Conservation (phyloP, 92 coral and sea anemone genomes). For the Metridium senile region DNA sequence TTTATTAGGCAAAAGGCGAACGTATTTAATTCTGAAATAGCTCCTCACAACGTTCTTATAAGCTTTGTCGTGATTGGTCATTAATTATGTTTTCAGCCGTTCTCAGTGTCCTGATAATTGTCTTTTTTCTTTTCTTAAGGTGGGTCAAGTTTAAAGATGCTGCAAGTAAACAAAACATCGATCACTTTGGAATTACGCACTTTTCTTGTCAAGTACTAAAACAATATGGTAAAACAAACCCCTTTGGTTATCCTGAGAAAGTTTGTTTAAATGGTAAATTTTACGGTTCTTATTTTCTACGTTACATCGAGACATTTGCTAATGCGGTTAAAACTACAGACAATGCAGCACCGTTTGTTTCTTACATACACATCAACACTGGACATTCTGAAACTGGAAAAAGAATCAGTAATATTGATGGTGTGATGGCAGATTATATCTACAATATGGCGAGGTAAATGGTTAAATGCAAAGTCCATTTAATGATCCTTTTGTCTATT, state of each 20-base stretch:
- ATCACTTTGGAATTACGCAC: constrained; percentile 61
- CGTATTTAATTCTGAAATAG: too few species aligned
- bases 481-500: neutral
- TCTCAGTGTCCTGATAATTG: too few species aligned
- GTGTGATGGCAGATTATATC: constrained; percentile 47
- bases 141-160: constrained; percentile 52
- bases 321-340: constrained; percentile 10
- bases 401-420: constrained; percentile 64
- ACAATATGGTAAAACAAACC: constrained; percentile 61
- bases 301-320: constrained; percentile 36
- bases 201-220: constrained; percentile 66
- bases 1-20: too few species aligned
- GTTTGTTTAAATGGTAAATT: constrained; percentile 77
- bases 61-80: too few species aligned
- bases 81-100: too few species aligned
- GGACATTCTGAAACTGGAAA: constrained; percentile 59
- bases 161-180: constrained; percentile 48
- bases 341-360: constrained; percentile 37
- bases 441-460: constrained; percentile 29
- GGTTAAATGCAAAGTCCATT: neutral
- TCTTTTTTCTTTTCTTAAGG: constrained; percentile 21
- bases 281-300: constrained; percentile 67
- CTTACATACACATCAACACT: constrained; percentile 65
- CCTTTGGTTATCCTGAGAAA: constrained; percentile 58
- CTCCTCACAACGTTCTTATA: too few species aligned